A percentile compares a stretch with the other conserved stretches of the same genome.
These are phyloP conservation scores for Chorisops tibialis DNA, from an alignment of 2,888 invertebrate species.

Conservation along the genomic window DNA sequence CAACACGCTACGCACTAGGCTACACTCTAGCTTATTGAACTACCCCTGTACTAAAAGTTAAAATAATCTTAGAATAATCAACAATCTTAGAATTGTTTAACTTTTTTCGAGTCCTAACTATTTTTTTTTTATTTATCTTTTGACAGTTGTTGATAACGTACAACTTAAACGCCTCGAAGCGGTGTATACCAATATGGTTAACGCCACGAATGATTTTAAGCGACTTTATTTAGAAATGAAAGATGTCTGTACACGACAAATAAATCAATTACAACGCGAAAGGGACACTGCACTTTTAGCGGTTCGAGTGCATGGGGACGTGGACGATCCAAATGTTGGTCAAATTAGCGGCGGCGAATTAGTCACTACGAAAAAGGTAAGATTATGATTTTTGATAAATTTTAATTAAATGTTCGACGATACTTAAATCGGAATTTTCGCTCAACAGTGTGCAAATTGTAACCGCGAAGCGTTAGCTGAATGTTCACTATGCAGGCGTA, in stretches of 20 bases:
- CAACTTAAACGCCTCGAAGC: slow-evolving; percentile 67
- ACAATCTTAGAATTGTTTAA: too few relatives aligned
- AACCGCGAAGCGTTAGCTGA: slow-evolving; percentile 83
- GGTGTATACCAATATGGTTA: slow-evolving; percentile 64
- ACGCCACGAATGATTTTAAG: slow-evolving; percentile 67
- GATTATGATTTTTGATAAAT: neutral
- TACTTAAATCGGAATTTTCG: slow-evolving; percentile 39
- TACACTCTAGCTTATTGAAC: too few relatives aligned
- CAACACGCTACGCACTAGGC: too few relatives aligned
- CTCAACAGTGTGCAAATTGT: slow-evolving; percentile 83
- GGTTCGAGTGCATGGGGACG: slow-evolving; percentile 65
- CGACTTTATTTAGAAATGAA: slow-evolving; percentile 72
- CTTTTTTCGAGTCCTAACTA: too few relatives aligned
- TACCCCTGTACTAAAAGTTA: neutral
- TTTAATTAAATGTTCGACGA: neutral
- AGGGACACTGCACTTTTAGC: slow-evolving; percentile 65
- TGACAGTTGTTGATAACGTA: slow-evolving; percentile 35
- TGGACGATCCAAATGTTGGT: slow-evolving; percentile 55
- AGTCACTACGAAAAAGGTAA: slow-evolving; percentile 65
- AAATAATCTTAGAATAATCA: neutral
- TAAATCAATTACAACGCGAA: slow-evolving; percentile 63
- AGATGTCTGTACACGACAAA: slow-evolving; percentile 62
- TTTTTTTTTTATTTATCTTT: neutral
- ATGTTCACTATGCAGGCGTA: slow-evolving; percentile 80
- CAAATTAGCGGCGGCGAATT: slow-evolving; percentile 56